Conservation (phyloP, 1,140 invertebrate species). For the Drosophila funebris region DNA sequence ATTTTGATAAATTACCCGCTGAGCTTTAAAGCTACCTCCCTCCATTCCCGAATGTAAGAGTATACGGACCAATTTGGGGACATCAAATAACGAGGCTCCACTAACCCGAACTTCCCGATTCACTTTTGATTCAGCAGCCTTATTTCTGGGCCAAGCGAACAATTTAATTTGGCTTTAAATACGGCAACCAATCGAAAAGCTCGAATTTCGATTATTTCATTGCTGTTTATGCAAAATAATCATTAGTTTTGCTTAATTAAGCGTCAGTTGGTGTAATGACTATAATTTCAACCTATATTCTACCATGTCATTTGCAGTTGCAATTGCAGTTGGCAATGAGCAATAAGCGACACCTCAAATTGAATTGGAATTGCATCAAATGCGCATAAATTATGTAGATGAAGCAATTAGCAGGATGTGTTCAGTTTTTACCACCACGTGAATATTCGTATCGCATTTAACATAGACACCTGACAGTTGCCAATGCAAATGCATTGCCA, state of each 20-base stretch:
- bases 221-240: conserved; percentile 68
- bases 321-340: neutral
- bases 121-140: conserved; percentile 13
- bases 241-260: conserved; percentile 72
- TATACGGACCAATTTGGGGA: conserved; percentile 35
- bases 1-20: conserved; percentile 75
- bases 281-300: conserved; percentile 36
- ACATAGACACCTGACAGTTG: conserved; percentile 67
- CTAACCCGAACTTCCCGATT: neutral
- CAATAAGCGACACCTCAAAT: conserved; percentile 62
- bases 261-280: conserved; percentile 39
- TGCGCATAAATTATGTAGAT: conserved; percentile 77
- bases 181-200: neutral
- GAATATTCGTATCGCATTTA: conserved; percentile 26
- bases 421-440: conserved; percentile 25
- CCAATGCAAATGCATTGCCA: conserved; percentile 48
- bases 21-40: conserved; percentile 17
- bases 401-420: conserved; percentile 67
- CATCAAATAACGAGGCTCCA: conserved; percentile 28
- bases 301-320: conserved; percentile 18
- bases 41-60: conserved; percentile 23
- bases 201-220: conserved; percentile 48
- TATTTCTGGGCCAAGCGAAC: conserved; percentile 24
- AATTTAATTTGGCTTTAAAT: conserved; percentile 26
- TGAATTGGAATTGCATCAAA: conserved; percentile 68